A percentile compares a stretch with the other conserved stretches of the same genome.
Conservation (phyloP, 2,797 vertebrate species). For the Liasis olivaceus region DNA sequence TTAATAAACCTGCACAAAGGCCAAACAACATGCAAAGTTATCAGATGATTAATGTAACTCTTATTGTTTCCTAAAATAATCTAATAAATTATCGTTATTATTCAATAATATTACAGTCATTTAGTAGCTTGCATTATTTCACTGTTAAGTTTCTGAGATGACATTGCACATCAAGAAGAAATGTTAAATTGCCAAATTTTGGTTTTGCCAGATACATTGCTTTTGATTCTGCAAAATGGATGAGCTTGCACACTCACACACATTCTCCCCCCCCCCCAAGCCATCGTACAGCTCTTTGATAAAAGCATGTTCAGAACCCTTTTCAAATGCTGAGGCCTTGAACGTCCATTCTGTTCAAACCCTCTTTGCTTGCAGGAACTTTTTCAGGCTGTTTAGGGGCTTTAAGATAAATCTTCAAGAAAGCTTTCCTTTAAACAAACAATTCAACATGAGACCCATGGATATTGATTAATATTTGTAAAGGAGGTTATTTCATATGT, state of each 20-base stretch:
- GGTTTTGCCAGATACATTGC: background rate
- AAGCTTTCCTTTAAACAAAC: background rate
- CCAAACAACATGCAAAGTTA: no score
- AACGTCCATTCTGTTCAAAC: background rate
- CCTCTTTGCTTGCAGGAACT: background rate
- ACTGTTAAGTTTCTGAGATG: background rate
- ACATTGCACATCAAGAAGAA: background rate
- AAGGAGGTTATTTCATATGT: background rate
- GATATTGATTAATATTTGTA: background rate
- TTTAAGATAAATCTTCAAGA: background rate
- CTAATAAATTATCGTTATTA: no score
- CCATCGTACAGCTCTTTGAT: background rate
- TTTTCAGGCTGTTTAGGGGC: background rate
- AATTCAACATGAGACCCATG: background rate
- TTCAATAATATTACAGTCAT: background rate
- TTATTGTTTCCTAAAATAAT: no score
- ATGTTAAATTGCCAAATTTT: background rate
- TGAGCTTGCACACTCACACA: background rate
- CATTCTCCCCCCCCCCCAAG: background rate
- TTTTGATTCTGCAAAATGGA: background rate
- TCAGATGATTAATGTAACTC: no score
- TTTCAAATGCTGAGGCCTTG: background rate
- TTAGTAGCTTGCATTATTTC: background rate
- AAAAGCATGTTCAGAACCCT: background rate
- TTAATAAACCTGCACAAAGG: no score